Conservation (phyloP, 2,888 invertebrate genomes). For the Isotomurus palustris region DNA sequence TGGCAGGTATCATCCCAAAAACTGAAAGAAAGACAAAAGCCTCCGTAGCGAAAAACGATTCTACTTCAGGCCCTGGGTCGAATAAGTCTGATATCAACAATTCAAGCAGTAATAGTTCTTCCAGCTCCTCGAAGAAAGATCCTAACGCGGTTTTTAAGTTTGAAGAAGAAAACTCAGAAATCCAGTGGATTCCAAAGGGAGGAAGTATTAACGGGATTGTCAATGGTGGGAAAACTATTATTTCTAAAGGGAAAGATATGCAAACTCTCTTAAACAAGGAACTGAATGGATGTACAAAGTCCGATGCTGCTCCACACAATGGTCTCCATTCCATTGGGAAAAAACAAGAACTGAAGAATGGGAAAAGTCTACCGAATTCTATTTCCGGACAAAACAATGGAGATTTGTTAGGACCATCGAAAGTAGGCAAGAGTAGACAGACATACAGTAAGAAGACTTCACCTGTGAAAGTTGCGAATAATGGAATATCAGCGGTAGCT, state of each 20-base stretch:
- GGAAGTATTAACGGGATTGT: slow-evolving; percentile 11
- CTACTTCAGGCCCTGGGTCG: slow-evolving; percentile 28
- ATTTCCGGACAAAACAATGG: no score
- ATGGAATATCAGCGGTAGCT: not conserved
- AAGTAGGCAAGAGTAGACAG: not conserved
- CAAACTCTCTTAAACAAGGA: not conserved
- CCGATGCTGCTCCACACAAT: not conserved
- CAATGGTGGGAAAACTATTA: slow-evolving; percentile 11
- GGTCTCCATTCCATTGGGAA: no score
- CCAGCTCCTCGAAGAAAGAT: slow-evolving; percentile 37
- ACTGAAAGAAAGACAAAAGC: slow-evolving; percentile 48
- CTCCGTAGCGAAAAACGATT: slow-evolving; percentile 52
- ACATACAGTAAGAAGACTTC: slow-evolving; percentile 1
- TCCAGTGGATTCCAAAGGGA: slow-evolving; percentile 12
- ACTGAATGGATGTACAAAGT: not conserved
- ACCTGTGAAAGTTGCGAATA: slow-evolving; percentile 7
- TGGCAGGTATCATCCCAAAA: slow-evolving; percentile 50
- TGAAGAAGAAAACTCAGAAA: slow-evolving; percentile 27
- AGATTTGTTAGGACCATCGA: not conserved
- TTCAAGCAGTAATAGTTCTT: slow-evolving; percentile 3
- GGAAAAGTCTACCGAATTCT: no score
- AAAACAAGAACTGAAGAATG: no score
- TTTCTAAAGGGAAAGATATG: slow-evolving; percentile 10
- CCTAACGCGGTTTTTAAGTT: slow-evolving; percentile 49
- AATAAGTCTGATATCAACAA: not conserved